Percentiles rank a stretch among this genome's conserved stretches.
phyloP scores from a whole-genome alignment of 2,113 vertebrate genomes.

The Boleophthalmus pectinirostris region DNA sequence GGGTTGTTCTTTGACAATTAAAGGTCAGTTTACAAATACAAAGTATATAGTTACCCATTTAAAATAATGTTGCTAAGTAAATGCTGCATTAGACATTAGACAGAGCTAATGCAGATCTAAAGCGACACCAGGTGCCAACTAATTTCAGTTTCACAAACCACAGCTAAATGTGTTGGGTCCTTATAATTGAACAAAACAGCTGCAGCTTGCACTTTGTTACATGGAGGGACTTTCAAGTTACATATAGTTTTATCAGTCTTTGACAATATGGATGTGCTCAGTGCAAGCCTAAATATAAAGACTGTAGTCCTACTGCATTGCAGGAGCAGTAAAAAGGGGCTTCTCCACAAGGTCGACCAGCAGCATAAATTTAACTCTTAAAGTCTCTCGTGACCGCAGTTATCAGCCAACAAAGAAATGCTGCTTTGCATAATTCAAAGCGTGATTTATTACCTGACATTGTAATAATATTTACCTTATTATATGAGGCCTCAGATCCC shows the following conservation, averaged over 20 bases:
- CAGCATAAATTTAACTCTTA: neutral
- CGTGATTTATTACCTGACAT: slow-evolving; percentile 21
- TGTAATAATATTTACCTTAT: slow-evolving; percentile 8
- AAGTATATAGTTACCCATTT: neutral
- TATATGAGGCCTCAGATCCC: neutral
- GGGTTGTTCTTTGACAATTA: no score
- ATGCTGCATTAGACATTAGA: neutral
- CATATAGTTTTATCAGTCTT: neutral
- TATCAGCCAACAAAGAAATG: slow-evolving; percentile 19
- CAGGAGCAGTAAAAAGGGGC: slow-evolving; percentile 39
- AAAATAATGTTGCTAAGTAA: neutral
- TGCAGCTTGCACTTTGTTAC: neutral
- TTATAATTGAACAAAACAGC: neutral
- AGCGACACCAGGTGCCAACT: slow-evolving; percentile 35
- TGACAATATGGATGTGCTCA: slow-evolving; percentile 30
- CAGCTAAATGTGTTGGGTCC: neutral
- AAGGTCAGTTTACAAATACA: no score
- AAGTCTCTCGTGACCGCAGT: neutral
- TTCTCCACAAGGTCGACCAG: slow-evolving; percentile 40
- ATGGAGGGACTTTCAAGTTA: neutral
- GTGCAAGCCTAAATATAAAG: slow-evolving; percentile 50
- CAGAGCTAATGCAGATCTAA: slow-evolving; percentile 35
- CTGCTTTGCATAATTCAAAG: neutral
- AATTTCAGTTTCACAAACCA: slow-evolving; percentile 10
- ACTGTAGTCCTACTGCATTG: slow-evolving; percentile 51